phyloP scores from a whole-genome alignment of 2,113 vertebrate species.

The Nestor notabilis region DNA sequence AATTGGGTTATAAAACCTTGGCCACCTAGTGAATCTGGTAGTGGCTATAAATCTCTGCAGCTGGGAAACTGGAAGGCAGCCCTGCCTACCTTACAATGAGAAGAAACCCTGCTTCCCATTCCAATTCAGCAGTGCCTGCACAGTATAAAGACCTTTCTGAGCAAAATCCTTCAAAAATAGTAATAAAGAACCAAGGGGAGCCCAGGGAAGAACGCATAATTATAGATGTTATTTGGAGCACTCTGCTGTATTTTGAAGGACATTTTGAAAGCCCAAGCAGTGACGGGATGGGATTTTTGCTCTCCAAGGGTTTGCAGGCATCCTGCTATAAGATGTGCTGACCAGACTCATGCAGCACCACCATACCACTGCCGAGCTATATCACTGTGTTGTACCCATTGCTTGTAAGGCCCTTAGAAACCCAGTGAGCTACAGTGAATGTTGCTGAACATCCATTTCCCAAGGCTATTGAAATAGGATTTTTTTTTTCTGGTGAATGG shows the following conservation, averaged over 20 bases:
- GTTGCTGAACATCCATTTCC: slow-evolving; percentile 64
- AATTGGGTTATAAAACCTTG: slow-evolving; percentile 62
- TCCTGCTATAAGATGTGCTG: neutral
- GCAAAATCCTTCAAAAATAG: slow-evolving; percentile 55
- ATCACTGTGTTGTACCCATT: slow-evolving; percentile 9
- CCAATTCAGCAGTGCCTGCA: slow-evolving; percentile 36
- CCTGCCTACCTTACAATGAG: slow-evolving; percentile 65
- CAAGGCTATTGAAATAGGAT: slow-evolving; percentile 53
- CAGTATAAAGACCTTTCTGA: slow-evolving; percentile 54
- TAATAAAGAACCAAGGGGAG: neutral
- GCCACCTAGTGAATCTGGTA: slow-evolving; percentile 63
- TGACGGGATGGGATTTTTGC: neutral
- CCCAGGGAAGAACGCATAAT: neutral
- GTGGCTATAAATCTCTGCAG: slow-evolving; percentile 63
- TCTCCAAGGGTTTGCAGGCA: neutral
- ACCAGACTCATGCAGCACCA: neutral
- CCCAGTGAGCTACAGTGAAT: slow-evolving; percentile 14
- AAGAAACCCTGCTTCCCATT: slow-evolving; percentile 54
- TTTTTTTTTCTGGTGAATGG: slow-evolving; percentile 27
- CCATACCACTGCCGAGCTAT: neutral
- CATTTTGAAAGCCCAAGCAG: neutral
- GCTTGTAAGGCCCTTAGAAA: slow-evolving; percentile 29
- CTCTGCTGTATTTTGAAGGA: neutral
- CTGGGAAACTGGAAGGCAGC: slow-evolving; percentile 65
- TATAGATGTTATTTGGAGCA: neutral